Evolutionary conservation across 2,113 vertebrate genomes (phyloP).

Genomic region (Hyla sarda): DNA sequence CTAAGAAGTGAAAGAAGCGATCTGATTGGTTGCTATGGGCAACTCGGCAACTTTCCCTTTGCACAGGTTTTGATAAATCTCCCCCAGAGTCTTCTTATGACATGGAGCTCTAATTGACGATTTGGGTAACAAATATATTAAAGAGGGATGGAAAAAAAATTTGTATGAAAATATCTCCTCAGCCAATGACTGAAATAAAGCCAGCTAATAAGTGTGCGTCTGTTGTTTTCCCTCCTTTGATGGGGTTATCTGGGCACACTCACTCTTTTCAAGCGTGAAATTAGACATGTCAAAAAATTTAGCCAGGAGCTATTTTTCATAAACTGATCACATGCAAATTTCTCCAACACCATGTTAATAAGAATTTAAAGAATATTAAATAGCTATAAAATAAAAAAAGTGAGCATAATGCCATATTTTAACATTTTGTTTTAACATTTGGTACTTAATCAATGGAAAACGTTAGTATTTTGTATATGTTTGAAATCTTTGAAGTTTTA

Average conservation of each 20-base stretch:
- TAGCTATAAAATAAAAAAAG: neutral
- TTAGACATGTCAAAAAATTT: conserved; percentile 53
- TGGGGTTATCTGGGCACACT: conserved; percentile 50
- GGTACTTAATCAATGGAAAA: too few relatives aligned
- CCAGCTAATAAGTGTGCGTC: neutral
- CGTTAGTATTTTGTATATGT: neutral
- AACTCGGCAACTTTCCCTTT: too few relatives aligned
- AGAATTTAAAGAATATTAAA: neutral
- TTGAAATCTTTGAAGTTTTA: neutral
- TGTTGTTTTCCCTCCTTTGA: conserved; percentile 46
- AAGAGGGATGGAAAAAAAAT: neutral
- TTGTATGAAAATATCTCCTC: too few relatives aligned
- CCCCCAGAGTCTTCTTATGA: too few relatives aligned
- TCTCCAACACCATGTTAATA: conserved; percentile 12
- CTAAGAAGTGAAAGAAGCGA: too few relatives aligned
- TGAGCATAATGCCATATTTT: neutral
- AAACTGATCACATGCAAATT: conserved; percentile 56
- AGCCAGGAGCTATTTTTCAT: conserved; percentile 56
- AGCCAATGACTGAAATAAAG: neutral
- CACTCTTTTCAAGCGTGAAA: conserved; percentile 54
- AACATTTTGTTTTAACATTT: too few relatives aligned
- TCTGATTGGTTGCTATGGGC: too few relatives aligned
- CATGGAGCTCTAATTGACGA: neutral
- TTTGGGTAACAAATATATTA: neutral
- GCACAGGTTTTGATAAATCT: too few relatives aligned